These are phyloP conservation scores for Salvelinus sp. DNA, from an alignment of 2,113 vertebrate genomes.

Conservation along the genomic window DNA sequence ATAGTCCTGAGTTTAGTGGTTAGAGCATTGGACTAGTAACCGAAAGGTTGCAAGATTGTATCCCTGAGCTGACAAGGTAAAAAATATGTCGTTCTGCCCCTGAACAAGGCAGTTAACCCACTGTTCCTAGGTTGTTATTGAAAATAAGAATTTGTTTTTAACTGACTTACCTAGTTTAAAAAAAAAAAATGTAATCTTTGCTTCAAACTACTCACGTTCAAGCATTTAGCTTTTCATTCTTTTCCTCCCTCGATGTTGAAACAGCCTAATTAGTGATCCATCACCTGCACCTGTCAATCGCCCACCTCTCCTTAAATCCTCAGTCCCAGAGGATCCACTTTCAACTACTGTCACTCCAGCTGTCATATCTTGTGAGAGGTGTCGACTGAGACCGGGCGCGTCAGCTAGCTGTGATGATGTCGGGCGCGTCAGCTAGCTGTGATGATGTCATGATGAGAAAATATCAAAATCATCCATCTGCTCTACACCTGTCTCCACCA, in stretches of 20 bases:
- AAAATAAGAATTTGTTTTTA: too few relatives aligned
- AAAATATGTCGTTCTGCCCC: too few relatives aligned
- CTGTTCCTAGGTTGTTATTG: too few relatives aligned
- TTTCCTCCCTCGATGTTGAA: slow-evolving; percentile 13
- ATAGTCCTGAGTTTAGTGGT: too few relatives aligned
- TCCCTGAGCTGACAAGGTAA: too few relatives aligned
- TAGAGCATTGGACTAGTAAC: too few relatives aligned
- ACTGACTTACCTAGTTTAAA: too few relatives aligned
- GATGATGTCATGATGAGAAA: slow-evolving; percentile 21
- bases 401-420: slow-evolving; percentile 29
- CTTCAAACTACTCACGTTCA: slow-evolving; percentile 12
- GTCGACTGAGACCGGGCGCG: neutral
- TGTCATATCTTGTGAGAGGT: slow-evolving; percentile 31
- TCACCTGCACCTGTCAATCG: slow-evolving; percentile 1
- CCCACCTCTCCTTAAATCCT: neutral
- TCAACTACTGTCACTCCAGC: slow-evolving; percentile 30
- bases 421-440: slow-evolving; percentile 10
- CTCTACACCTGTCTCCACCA: slow-evolving; percentile 1
- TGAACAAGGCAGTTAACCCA: too few relatives aligned
- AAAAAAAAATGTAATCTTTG: too few relatives aligned
- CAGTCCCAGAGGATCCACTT: slow-evolving; percentile 30
- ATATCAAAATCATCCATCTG: neutral
- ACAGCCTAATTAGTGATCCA: slow-evolving; percentile 45
- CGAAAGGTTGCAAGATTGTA: too few relatives aligned
- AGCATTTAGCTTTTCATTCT: slow-evolving; percentile 13